A percentile compares a stretch with the other conserved stretches of the same genome.
These are phyloP conservation scores for Ochlodes sylvanus DNA, from an alignment of 2,888 invertebrate species.

Conservation along the genomic window DNA sequence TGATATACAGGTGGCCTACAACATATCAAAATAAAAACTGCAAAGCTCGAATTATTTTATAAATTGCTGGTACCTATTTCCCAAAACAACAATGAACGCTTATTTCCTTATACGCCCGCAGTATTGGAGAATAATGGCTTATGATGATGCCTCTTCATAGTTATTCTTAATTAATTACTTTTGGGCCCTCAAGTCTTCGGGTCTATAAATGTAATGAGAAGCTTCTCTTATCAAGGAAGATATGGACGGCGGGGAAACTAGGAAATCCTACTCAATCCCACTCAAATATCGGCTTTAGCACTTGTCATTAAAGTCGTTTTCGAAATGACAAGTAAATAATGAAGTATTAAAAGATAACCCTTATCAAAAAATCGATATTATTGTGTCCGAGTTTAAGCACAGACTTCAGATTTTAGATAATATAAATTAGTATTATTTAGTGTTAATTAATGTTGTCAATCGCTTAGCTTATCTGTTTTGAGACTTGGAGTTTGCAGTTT, in stretches of 20 bases:
- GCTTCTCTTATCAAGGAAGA: slow-evolving; percentile 1
- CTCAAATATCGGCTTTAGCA: neutral
- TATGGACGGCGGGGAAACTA: neutral
- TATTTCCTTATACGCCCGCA: too few relatives aligned
- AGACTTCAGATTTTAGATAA: too few relatives aligned
- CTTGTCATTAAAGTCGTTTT: neutral
- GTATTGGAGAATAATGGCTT: neutral
- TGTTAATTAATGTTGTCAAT: too few relatives aligned
- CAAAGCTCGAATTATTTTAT: too few relatives aligned
- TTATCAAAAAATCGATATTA: neutral
- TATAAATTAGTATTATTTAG: too few relatives aligned
- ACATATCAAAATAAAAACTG: too few relatives aligned
- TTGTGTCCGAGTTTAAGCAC: too few relatives aligned
- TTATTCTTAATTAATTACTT: neutral
- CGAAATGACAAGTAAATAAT: neutral
- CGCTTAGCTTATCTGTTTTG: too few relatives aligned
- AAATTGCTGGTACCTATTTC: too few relatives aligned
- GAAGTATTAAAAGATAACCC: neutral
- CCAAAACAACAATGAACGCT: too few relatives aligned
- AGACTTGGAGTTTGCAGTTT: too few relatives aligned
- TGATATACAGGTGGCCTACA: too few relatives aligned
- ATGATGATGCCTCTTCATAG: neutral
- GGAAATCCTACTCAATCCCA: neutral
- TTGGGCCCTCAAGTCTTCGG: neutral
- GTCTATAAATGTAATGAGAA: slow-evolving; percentile 1